Base-by-base conservation (phyloP, 2,888 invertebrate genomes). In the Magallana nippona region DNA sequence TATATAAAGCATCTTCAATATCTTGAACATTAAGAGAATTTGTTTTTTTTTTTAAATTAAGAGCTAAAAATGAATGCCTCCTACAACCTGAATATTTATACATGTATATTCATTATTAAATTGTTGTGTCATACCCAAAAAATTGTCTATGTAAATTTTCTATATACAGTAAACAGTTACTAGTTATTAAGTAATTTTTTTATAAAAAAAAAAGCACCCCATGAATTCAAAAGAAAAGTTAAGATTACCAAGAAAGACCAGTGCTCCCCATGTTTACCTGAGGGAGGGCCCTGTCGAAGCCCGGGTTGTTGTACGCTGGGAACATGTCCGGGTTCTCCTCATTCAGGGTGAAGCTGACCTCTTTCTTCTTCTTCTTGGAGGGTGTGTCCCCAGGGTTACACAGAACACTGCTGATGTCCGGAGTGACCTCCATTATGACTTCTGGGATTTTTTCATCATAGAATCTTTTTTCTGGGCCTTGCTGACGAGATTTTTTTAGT, bases 261-360 rank as follows among this genome's bases (percentile, higher is more conserved):
- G 19, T 55, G 32, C 22, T 55, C 55, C 10, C 11, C 55, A 15
- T 78, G 55, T 55, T 56, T 71, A 71, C 71, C 71, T 71, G 71
- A 71, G 19, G 15, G 71, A 27, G 71, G 22, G 71, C 22, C 15
- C 71, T 32, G 8, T 13, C 32, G 32, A 17, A 71, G 32, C 27
- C 32, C 32, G 19, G 71, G 15, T 71, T 71, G 22, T 22, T 71
- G 32, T 27, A 71, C 15, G 13, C 27, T 27, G 71, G 71, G 71
- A 71, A 19, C 71, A 71, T 71, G 27, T 71, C 32, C 15, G 55
- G 63, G 22, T 71, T 60, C 62, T 88, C 88, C 63, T 89, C 89
- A 63, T 89, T 87, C 71, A 89, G 86, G n/a, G 88, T 87, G 83
- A 89, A 89, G 78, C 89, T 89, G 32, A 89, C 89, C 86, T 88